These are phyloP conservation scores for Clupea harengus DNA, from an alignment of 2,113 vertebrate species.

Conservation along the genomic window DNA sequence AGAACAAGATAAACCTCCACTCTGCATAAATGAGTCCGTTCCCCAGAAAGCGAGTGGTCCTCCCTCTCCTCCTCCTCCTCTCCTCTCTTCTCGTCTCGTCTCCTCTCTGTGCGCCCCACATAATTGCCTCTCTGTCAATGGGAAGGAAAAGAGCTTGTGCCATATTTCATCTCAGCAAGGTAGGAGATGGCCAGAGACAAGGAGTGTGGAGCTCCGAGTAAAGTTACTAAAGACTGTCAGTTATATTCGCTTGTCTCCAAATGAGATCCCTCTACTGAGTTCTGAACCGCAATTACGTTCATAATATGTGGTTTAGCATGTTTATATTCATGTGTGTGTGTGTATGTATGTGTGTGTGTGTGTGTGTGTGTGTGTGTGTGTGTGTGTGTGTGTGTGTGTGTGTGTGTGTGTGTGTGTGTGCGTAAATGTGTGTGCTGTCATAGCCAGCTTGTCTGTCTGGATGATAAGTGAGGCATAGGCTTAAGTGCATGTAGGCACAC, in stretches of 20 bases:
- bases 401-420: not conserved
- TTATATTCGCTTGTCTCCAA: not conserved
- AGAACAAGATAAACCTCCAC: not conserved
- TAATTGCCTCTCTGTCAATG: not conserved
- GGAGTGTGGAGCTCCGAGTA: not conserved
- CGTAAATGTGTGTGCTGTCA: not conserved
- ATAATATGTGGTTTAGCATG: not conserved
- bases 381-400: not conserved
- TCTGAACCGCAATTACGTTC: too few relatives aligned
- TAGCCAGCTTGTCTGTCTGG: not conserved
- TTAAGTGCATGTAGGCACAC: not conserved
- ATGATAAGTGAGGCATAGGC: not conserved
- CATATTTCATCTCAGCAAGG: not conserved
- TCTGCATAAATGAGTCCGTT: slow-evolving; percentile 12
- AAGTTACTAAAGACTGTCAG: not conserved
- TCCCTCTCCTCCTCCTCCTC: not conserved
- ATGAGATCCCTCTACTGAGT: not conserved
- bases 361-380: too few relatives aligned
- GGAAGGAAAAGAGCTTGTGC: not conserved
- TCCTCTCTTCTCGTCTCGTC: not conserved
- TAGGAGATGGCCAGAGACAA: too few relatives aligned
- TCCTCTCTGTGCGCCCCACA: not conserved
- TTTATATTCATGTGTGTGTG: not conserved
- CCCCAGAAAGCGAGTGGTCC: not conserved
- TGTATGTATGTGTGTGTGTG: too few relatives aligned